Percentiles rank a stretch among this genome's conserved stretches.
Conservation (phyloP, 2,113 vertebrate species). For the human (Homo sapiens) region DNA sequence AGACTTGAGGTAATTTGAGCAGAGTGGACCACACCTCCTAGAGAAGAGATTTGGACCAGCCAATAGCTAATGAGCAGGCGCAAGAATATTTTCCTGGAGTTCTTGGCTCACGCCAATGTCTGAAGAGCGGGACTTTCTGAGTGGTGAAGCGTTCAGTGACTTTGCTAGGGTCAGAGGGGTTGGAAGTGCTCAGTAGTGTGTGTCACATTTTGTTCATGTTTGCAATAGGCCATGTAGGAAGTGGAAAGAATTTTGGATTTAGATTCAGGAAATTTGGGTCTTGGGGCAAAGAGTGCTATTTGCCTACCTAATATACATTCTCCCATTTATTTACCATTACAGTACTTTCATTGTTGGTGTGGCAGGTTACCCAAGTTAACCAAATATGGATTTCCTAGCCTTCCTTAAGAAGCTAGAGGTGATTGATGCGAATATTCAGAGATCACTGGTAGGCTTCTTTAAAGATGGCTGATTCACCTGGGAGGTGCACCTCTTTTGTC, state of each 20-base stretch:
- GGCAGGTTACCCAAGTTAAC: neutral
- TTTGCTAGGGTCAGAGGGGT: neutral
- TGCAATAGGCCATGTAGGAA: neutral
- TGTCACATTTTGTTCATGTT: neutral
- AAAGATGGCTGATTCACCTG: neutral
- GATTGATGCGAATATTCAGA: neutral
- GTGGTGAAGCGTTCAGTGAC: neutral
- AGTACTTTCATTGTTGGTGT: neutral
- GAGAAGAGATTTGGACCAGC: neutral
- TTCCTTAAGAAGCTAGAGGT: neutral
- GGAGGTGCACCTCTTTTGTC: neutral
- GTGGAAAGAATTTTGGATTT: neutral
- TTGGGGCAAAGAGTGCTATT: neutral
- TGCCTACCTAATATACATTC: neutral
- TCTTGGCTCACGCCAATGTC: rapidly evolving
- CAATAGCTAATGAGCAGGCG: neutral
- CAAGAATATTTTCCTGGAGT: neutral
- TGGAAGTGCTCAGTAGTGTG: neutral
- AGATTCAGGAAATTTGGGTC: neutral
- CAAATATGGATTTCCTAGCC: neutral
- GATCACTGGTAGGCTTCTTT: neutral
- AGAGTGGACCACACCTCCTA: rapidly evolving
- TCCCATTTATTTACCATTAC: neutral
- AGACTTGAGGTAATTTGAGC: neutral
- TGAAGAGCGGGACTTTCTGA: neutral